Percentiles rank a stretch among this genome's conserved stretches.
phyloP scores from a whole-genome alignment of 2,797 vertebrate species.

The Gephyroberyx darwinii region DNA sequence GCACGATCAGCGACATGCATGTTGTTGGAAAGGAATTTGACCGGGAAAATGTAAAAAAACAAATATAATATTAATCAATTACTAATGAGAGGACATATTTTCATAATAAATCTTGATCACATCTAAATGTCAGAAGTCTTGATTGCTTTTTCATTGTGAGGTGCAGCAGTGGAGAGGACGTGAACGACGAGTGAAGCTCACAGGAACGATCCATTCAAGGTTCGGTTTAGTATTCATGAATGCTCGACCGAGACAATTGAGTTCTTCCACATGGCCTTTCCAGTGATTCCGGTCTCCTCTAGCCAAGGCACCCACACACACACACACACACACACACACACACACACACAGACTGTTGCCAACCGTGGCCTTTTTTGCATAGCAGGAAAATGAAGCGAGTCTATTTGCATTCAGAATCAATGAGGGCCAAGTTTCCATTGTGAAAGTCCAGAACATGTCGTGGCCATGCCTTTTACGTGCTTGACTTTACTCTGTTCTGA shows the following conservation, averaged over 20 bases:
- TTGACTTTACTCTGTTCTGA: slow-evolving; percentile 5
- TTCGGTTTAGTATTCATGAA: slow-evolving; percentile 69
- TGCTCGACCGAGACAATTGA: slow-evolving; percentile 55
- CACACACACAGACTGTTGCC: slow-evolving; percentile 22
- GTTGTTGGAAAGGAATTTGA: background rate
- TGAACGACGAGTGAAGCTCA: slow-evolving; percentile 19
- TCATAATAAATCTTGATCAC: slow-evolving; percentile 14
- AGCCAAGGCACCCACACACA: slow-evolving; percentile 30
- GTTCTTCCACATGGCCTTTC: slow-evolving; percentile 61
- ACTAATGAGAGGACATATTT: background rate
- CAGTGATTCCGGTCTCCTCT: slow-evolving; percentile 49
- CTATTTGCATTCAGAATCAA: slow-evolving; percentile 63
- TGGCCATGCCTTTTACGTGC: background rate
- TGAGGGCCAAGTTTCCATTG: slow-evolving; percentile 34
- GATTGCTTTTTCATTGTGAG: slow-evolving; percentile 22
- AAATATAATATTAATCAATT: background rate
- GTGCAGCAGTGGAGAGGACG: slow-evolving; percentile 2
- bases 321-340: slow-evolving; percentile 14
- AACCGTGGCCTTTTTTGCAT: slow-evolving; percentile 56
- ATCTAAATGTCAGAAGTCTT: slow-evolving; percentile 11
- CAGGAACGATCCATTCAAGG: slow-evolving; percentile 53
- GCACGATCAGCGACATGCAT: slow-evolving; percentile 5
- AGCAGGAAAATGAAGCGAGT: slow-evolving; percentile 54
- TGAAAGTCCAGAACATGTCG: slow-evolving; percentile 14
- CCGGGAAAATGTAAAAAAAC: background rate